phyloP scores from a whole-genome alignment of 1,140 invertebrate species.

The Drosophila saltans region DNA sequence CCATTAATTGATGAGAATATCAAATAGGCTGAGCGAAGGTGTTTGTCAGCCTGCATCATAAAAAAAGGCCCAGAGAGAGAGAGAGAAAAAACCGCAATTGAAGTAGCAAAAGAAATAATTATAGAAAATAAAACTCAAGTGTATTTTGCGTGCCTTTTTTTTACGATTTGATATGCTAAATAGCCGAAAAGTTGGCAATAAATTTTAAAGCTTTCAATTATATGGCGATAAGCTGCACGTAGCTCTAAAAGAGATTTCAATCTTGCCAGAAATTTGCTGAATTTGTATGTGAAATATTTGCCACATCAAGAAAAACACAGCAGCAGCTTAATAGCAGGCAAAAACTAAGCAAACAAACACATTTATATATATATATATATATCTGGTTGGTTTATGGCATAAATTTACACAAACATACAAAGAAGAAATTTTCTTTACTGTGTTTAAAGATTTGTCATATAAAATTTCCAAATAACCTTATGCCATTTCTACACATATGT shows the following conservation, averaged over 20 bases:
- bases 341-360: conserved; percentile 36
- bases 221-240: conserved; percentile 66
- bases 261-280: conserved; percentile 38
- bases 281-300: conserved; percentile 50
- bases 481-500: neutral
- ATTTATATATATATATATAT: conserved; percentile 24
- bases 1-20: conserved; percentile 71
- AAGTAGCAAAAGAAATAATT: neutral
- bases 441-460: conserved; percentile 60
- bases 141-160: conserved; percentile 31
- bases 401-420: conserved; percentile 49
- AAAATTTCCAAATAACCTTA: conserved; percentile 18
- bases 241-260: conserved; percentile 17
- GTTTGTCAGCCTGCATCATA: conserved; percentile 13
- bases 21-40: conserved; percentile 10
- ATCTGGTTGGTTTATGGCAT: conserved; percentile 54
- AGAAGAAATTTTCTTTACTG: conserved; percentile 33
- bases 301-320: conserved; percentile 33
- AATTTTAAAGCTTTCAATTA: conserved; percentile 78
- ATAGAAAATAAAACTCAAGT: conserved; percentile 13
- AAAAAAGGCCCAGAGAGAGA: neutral
- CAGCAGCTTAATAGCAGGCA: neutral
- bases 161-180: conserved; percentile 62
- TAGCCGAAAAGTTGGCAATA: conserved; percentile 66
- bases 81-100: conserved; percentile 1